Percentiles rank a stretch among this genome's conserved stretches.
phyloP scores from a whole-genome alignment of 2,113 vertebrate species.

The Microtus montanus region DNA sequence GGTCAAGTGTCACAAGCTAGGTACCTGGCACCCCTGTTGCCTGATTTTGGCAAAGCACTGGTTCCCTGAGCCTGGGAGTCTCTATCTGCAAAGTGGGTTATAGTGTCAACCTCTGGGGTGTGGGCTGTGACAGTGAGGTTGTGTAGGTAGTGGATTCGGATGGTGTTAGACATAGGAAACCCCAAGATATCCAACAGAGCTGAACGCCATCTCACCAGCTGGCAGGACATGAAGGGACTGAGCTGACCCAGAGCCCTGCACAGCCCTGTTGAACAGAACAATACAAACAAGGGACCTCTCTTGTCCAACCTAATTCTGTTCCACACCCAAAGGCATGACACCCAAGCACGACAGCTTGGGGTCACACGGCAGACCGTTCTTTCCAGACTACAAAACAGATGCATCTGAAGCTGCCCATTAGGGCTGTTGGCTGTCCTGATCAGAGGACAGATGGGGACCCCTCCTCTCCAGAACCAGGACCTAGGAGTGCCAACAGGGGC shows the following conservation, averaged over 20 bases:
- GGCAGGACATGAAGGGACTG: background rate
- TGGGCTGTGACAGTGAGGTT: background rate
- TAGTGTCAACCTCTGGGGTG: background rate
- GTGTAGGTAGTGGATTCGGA: background rate
- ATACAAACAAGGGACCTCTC: background rate
- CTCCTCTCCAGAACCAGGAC: background rate
- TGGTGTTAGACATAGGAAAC: background rate
- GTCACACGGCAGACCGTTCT: background rate
- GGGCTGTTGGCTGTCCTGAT: no score
- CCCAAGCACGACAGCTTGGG: background rate
- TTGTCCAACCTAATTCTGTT: background rate
- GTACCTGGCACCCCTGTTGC: background rate
- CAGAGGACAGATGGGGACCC: background rate
- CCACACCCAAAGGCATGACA: background rate
- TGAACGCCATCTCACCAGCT: background rate
- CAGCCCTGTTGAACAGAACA: background rate
- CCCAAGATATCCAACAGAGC: background rate
- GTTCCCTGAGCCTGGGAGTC: background rate
- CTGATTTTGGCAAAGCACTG: background rate
- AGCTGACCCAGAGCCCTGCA: background rate
- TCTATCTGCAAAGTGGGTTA: background rate
- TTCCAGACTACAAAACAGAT: background rate
- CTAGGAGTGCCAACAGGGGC: background rate
- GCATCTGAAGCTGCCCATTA: background rate
- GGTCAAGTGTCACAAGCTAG: background rate